These are phyloP conservation scores for Batillaria attramentaria DNA, from an alignment of 1,140 invertebrate genomes.

Conservation along the genomic window DNA sequence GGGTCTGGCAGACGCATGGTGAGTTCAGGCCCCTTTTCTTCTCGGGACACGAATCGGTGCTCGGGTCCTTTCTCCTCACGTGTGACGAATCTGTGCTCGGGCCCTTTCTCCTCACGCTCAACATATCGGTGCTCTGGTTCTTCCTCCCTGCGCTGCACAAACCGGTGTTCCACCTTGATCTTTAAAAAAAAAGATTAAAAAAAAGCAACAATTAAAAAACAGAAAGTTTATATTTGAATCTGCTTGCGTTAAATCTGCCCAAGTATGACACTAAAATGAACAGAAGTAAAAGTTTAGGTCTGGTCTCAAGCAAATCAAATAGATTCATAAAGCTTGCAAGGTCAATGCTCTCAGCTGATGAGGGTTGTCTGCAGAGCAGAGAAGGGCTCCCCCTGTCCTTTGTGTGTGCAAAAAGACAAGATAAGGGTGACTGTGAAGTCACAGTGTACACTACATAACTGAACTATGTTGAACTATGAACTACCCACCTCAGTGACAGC, in stretches of 20 bases:
- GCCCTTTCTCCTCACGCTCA: too few relatives aligned
- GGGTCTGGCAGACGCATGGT: not conserved
- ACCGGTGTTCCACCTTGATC: conserved; percentile 26
- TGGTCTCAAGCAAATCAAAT: not conserved
- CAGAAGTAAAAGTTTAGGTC: not conserved
- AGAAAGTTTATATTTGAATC: conserved; percentile 6
- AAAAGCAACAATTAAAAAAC: too few relatives aligned
- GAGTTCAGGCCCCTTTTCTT: not conserved
- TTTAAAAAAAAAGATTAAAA: conserved; percentile 7
- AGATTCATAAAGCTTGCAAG: not conserved
- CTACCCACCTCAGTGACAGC: conserved; percentile 10
- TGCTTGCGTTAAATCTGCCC: not conserved
- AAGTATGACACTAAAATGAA: not conserved
- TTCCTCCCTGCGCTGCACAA: conserved; percentile 12
- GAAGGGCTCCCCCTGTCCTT: not conserved
- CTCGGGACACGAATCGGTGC: not conserved
- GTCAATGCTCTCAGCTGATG: not conserved
- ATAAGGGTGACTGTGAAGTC: too few relatives aligned
- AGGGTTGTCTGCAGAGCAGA: not conserved
- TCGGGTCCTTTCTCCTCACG: not conserved
- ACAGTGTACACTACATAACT: too few relatives aligned
- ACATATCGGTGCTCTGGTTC: too few relatives aligned
- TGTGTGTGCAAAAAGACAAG: not conserved
- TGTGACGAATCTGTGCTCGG: too few relatives aligned
- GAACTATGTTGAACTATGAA: too few relatives aligned